A percentile compares a stretch with the other conserved stretches of the same genome.
These are phyloP conservation scores for Tretioscincus oriximinensis DNA, from an alignment of 2,113 vertebrate species.

Conservation along the genomic window DNA sequence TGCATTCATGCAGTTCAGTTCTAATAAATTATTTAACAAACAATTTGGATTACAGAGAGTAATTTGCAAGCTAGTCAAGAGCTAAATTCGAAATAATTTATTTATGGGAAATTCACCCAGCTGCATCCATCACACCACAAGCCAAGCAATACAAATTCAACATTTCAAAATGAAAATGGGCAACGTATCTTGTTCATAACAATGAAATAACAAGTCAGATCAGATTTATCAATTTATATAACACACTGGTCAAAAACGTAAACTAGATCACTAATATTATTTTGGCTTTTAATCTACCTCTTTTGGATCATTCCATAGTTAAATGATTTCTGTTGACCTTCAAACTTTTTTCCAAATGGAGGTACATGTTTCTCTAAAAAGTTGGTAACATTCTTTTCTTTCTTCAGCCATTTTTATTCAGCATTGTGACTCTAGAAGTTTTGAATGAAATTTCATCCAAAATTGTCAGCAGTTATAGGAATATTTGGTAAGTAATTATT, in stretches of 20 bases:
- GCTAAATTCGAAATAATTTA: neutral
- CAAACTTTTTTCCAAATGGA: too few relatives aligned
- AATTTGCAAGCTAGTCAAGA: slow-evolving; percentile 7
- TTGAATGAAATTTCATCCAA: too few relatives aligned
- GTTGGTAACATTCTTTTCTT: too few relatives aligned
- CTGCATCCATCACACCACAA: neutral
- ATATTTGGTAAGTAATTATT: too few relatives aligned
- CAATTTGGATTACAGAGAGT: neutral
- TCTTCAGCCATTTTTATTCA: too few relatives aligned
- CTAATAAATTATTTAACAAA: slow-evolving; percentile 20
- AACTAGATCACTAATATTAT: neutral
- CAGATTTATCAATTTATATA: neutral
- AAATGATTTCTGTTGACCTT: too few relatives aligned
- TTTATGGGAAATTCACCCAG: slow-evolving; percentile 6
- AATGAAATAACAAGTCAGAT: neutral
- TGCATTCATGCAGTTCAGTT: slow-evolving; percentile 1
- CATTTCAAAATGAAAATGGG: neutral
- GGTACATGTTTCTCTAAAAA: too few relatives aligned
- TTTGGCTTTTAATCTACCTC: neutral
- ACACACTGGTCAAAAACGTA: neutral
- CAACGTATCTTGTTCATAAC: neutral
- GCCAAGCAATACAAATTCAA: neutral
- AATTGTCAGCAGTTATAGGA: too few relatives aligned
- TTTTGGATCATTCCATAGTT: too few relatives aligned
- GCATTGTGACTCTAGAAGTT: too few relatives aligned